Evolutionary conservation across 2,113 vertebrate species (phyloP).

Genomic region (Melanotaenia duboulayi): DNA sequence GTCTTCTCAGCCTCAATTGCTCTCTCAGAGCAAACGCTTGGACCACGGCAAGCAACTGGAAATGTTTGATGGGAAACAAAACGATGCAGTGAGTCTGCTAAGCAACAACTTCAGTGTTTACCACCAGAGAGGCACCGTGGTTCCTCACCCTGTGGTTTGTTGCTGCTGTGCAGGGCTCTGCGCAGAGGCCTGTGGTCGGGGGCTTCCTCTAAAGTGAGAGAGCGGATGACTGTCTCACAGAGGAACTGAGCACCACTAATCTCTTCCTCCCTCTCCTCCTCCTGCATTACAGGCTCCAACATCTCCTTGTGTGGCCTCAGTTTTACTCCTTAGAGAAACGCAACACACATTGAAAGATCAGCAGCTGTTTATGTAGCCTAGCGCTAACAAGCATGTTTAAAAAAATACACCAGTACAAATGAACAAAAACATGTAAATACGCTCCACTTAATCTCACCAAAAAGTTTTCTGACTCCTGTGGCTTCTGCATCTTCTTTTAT

Average conservation of each 20-base stretch:
- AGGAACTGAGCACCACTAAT: constrained; percentile 98
- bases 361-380: too few species aligned
- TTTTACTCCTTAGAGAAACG: constrained; percentile 46
- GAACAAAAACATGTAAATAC: too few species aligned
- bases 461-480: constrained; percentile 79
- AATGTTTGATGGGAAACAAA: neutral
- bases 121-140: neutral
- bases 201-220: constrained; percentile 93
- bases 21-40: constrained; percentile 55
- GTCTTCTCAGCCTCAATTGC: constrained; percentile 33
- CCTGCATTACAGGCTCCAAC: constrained; percentile 73
- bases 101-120: neutral
- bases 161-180: constrained; percentile 67
- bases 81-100: neutral
- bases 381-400: too few species aligned
- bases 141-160: constrained; percentile 81
- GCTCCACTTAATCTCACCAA: constrained; percentile 81
- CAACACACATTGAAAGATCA: neutral
- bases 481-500: constrained; percentile 86
- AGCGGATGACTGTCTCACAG: constrained; percentile 98
- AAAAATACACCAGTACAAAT: too few species aligned
- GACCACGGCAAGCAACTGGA: constrained; percentile 53
- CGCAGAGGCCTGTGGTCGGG: constrained; percentile 91
- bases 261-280: constrained; percentile 93
- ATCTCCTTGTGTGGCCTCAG: constrained; percentile 59